A percentile compares a stretch with the other conserved stretches of the same genome.
phyloP scores from a whole-genome alignment of 1,140 invertebrate species.

The Drosophila yakuba region DNA sequence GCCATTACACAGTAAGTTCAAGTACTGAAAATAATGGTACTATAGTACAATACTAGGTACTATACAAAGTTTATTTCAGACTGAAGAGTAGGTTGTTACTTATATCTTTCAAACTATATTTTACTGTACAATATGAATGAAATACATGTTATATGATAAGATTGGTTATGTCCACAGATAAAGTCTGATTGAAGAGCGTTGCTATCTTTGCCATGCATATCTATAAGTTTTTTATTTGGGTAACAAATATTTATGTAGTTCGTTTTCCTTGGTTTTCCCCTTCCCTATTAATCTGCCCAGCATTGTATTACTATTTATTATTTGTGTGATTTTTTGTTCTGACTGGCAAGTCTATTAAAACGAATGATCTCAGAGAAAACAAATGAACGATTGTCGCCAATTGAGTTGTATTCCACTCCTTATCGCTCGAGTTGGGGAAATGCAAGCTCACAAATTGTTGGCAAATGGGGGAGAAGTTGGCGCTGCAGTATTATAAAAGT shows the following conservation, averaged over 20 bases:
- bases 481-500: conserved; percentile 26
- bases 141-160: too few relatives aligned
- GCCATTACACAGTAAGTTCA: conserved; percentile 25
- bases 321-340: conserved; percentile 25
- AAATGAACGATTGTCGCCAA: conserved; percentile 62
- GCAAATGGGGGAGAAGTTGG: conserved; percentile 9
- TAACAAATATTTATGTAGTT: neutral
- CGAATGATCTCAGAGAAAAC: conserved; percentile 57
- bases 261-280: too few relatives aligned
- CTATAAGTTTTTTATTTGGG: neutral
- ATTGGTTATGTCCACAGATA: too few relatives aligned
- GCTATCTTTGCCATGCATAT: neutral
- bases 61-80: too few relatives aligned
- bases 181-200: neutral
- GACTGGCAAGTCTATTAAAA: conserved; percentile 54
- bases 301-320: conserved; percentile 3
- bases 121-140: too few relatives aligned
- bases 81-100: too few relatives aligned
- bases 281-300: neutral
- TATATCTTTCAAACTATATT: too few relatives aligned
- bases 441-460: conserved; percentile 30
- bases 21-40: neutral
- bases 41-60: too few relatives aligned
- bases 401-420: conserved; percentile 53
- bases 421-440: conserved; percentile 35